These are phyloP conservation scores for Aphelocoma californica DNA, from an alignment of 2,797 vertebrate species.

Conservation along the genomic window DNA sequence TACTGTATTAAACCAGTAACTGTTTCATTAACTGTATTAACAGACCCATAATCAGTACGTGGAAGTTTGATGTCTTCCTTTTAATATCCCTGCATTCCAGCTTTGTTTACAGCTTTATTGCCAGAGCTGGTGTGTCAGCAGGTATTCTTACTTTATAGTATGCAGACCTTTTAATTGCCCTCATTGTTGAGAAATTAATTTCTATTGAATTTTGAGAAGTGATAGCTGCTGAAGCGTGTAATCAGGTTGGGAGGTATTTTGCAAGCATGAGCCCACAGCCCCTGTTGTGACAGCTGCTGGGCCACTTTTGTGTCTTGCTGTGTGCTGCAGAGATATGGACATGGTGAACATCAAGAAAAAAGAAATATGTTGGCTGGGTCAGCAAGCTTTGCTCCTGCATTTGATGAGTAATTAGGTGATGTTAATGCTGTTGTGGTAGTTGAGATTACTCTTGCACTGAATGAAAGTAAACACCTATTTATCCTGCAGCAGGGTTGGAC, in stretches of 20 bases:
- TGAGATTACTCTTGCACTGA: not conserved
- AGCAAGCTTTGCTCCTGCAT: not conserved
- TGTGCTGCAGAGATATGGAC: not conserved
- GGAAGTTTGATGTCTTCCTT: not conserved
- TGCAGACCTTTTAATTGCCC: slow-evolving; percentile 70
- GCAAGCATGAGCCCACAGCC: not conserved
- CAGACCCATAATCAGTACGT: not conserved
- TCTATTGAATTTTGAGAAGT: slow-evolving; percentile 9
- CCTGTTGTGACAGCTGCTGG: not conserved
- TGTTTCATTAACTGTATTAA: slow-evolving; percentile 21
- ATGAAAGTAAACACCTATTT: not conserved
- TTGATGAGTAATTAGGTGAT: slow-evolving; percentile 1
- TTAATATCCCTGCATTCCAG: not conserved
- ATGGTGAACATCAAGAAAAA: not conserved
- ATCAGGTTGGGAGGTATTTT: slow-evolving; percentile 44
- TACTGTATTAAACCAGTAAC: not conserved
- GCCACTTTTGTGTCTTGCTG: not conserved
- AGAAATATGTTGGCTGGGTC: not conserved
- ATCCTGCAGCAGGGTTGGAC: not conserved
- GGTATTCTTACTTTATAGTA: not conserved
- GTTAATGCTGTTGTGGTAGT: not conserved
- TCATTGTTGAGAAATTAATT: slow-evolving; percentile 61
- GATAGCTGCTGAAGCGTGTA: slow-evolving; percentile 58
- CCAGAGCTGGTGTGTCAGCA: not conserved
- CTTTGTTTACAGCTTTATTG: slow-evolving; percentile 12